phyloP scores from a whole-genome alignment of 2,888 invertebrate genomes.

The Oxyteleia sp. region DNA sequence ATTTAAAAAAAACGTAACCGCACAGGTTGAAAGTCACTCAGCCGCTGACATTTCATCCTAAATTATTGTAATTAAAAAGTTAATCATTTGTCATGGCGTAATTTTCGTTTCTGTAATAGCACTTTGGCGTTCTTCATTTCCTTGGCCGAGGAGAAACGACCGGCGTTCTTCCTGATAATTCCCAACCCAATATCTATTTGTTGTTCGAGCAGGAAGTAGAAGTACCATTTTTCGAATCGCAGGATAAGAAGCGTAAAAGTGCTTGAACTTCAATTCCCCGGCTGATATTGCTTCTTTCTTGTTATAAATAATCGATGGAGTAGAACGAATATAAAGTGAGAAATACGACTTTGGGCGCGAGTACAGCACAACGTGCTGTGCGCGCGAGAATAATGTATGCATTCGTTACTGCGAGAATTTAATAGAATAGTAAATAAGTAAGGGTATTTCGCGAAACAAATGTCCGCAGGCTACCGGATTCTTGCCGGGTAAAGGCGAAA shows the following conservation, averaged over 20 bases:
- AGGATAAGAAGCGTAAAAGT: slow-evolving; percentile 21
- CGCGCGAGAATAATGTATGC: slow-evolving; percentile 23
- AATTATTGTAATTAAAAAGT: no score
- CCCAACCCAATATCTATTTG: slow-evolving; percentile 24
- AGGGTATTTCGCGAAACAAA: slow-evolving; percentile 33
- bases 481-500: slow-evolving; percentile 31
- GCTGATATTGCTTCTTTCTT: slow-evolving; percentile 40
- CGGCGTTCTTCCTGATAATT: slow-evolving; percentile 10
- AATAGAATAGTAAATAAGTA: slow-evolving; percentile 38
- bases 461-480: slow-evolving; percentile 17
- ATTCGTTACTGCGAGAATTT: slow-evolving; percentile 39
- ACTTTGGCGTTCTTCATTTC: no score
- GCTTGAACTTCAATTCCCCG: slow-evolving; percentile 14
- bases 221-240: slow-evolving; percentile 19
- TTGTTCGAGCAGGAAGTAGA: slow-evolving; percentile 30
- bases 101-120: no score
- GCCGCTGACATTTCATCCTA: no score
- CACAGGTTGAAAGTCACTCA: no score
- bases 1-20: no score
- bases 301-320: slow-evolving; percentile 52
- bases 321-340: slow-evolving; percentile 52
- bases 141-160: slow-evolving; percentile 6
- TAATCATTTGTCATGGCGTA: no score
- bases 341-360: slow-evolving; percentile 10
- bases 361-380: not conserved